Evolutionary conservation across 2,113 vertebrate species (phyloP), one percentile per base, ranked within the genome.

Genomic region (Illadopsis cleaveri): DNA sequence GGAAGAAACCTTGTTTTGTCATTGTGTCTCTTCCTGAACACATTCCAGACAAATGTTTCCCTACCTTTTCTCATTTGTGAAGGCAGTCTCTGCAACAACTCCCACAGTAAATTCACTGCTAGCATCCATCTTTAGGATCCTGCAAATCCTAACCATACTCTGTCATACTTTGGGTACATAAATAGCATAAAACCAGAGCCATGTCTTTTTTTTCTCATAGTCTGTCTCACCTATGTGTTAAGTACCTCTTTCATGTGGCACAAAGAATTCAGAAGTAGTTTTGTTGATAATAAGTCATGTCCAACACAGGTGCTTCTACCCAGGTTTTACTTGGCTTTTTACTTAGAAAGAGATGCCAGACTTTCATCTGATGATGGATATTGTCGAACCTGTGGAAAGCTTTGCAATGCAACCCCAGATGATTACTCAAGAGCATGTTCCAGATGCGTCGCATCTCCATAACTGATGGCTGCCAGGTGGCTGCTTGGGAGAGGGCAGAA

Each of bases 1-100:
- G 96, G 97, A 94, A 84, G 38, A 95, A 86, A 76, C 44, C 82
- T 95, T 83, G 38, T 70, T 78, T 83, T 89, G 79, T 83, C 92
- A 95, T 76, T 79, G 73, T 48, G 19, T 76, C 45, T 35, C 62
- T 89, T 91, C 83, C 69, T 86, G 33, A 76, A 76, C 77, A 45
- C 44, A 21, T 86, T 76, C 68, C 51, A 68, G 75, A 53, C 80
- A 86, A 82, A 89, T 35, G 47, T 90, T 91, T 87, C 47, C 51
- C 44, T 35, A 50, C 42, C 33, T 91, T 62, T 90, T 94, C 64
- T 86, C 44, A 47, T 91, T 80, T 90, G 65, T 86, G 86, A 95
- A 69, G n/a, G 64, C 68, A 89, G 51, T 42, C 25, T 38, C 60
- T 5, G 2, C 5, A 6, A 81, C 5, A 0, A 54, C 54, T 94